A percentile compares a stretch with the other conserved stretches of the same genome.
phyloP scores from a whole-genome alignment of 92 coral and sea anemone species.

The Phenganax stokvisi region DNA sequence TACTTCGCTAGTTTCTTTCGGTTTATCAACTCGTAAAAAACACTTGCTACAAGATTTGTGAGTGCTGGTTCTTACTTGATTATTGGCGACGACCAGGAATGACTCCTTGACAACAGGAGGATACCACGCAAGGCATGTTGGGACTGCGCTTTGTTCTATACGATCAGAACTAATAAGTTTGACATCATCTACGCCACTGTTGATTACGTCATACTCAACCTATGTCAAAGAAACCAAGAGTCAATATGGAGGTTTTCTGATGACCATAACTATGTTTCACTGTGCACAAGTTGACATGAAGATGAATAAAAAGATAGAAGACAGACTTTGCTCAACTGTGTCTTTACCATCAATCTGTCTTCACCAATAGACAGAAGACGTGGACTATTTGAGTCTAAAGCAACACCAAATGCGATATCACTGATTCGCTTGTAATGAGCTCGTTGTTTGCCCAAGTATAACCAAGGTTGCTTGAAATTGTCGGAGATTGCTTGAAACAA shows the following conservation, averaged over 20 bases:
- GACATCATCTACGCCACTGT: slow-evolving; percentile 86
- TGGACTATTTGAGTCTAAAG: slow-evolving; percentile 77
- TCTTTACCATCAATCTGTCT: no score
- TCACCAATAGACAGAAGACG: slow-evolving; percentile 61
- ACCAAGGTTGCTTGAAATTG: slow-evolving; percentile 70
- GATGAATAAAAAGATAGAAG: no score
- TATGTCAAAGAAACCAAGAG: slow-evolving; percentile 17
- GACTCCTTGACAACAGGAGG: slow-evolving; percentile 97
- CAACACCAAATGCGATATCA: slow-evolving; percentile 81
- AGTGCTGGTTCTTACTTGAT: slow-evolving; percentile 53
- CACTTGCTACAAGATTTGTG: not conserved
- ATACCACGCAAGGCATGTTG: slow-evolving; percentile 96
- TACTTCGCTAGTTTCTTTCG: no score
- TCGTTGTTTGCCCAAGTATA: slow-evolving; percentile 87
- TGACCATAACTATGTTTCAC: slow-evolving; percentile 82
- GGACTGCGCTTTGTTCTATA: slow-evolving; percentile 92
- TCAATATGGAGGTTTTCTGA: not conserved
- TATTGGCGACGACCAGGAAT: slow-evolving; percentile 84
- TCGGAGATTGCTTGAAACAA: slow-evolving; percentile 71
- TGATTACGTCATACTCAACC: slow-evolving; percentile 91
- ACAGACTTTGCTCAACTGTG: no score
- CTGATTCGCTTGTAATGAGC: slow-evolving; percentile 85
- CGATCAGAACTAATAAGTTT: slow-evolving; percentile 84
- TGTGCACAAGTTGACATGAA: not conserved
- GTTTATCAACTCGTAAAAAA: not conserved